Conservation (phyloP, 2,888 invertebrate genomes). For the Scaeva pyrastri region DNA sequence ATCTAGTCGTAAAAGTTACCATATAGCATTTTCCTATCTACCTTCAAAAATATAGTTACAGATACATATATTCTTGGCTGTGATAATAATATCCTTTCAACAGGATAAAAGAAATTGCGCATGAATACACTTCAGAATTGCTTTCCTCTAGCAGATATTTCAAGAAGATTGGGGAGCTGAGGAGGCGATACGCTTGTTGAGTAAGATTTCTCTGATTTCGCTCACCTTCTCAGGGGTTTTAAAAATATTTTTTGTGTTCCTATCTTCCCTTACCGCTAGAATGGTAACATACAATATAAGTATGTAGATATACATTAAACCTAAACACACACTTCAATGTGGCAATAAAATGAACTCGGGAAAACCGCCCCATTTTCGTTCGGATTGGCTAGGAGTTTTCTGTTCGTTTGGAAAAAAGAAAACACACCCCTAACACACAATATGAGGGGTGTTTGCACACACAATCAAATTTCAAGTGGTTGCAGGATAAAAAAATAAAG, state of each 20-base stretch:
- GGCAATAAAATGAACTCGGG: constrained; percentile 48
- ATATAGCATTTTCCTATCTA: too few species aligned
- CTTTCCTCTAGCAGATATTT: constrained; percentile 61
- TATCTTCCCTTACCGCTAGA: not conserved
- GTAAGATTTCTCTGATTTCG: constrained; percentile 63
- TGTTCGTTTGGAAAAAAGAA: constrained; percentile 30
- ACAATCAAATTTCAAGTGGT: constrained; percentile 71
- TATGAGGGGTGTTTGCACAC: constrained; percentile 65
- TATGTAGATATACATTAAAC: not conserved
- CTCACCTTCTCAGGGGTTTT: constrained; percentile 60
- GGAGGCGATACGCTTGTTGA: constrained; percentile 19
- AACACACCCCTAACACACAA: constrained; percentile 70
- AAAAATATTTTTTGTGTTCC: constrained; percentile 14
- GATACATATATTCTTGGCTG: constrained; percentile 33
- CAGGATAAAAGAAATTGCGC: constrained; percentile 84
- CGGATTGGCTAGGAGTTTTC: constrained; percentile 60
- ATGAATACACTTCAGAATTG: constrained; percentile 83
- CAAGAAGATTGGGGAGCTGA: constrained; percentile 10
- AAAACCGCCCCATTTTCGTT: constrained; percentile 63
- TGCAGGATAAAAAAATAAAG: constrained; percentile 36
- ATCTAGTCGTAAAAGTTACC: constrained; percentile 12
- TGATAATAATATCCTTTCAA: constrained; percentile 80
- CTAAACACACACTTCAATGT: not conserved
- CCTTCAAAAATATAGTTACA: not conserved
- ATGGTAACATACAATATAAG: not conserved